Evolutionary conservation across 1,140 invertebrate genomes (phyloP).

Genomic region (Dendrolimus kikuchii): DNA sequence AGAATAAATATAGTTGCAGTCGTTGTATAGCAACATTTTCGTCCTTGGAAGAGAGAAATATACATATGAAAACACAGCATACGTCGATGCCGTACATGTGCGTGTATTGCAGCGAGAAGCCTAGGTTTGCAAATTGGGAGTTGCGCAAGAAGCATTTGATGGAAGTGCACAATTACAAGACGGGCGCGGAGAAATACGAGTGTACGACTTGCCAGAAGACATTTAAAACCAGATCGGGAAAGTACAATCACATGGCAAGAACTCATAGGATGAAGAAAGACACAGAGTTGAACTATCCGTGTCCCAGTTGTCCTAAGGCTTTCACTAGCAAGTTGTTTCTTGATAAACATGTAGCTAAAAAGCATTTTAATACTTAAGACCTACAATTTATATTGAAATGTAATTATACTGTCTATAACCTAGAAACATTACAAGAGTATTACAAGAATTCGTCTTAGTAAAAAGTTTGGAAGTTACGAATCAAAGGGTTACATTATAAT

Average conservation of each 20-base stretch:
- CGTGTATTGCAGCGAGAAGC: constrained; percentile 54
- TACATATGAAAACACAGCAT: constrained; percentile 60
- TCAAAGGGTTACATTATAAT: too few relatives aligned
- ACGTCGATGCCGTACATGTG: constrained; percentile 55
- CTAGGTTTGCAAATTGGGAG: constrained; percentile 59
- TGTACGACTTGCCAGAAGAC: constrained; percentile 53
- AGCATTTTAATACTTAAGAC: constrained; percentile 45
- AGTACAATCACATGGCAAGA: constrained; percentile 59
- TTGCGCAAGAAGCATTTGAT: constrained; percentile 49
- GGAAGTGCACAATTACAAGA: constrained; percentile 56
- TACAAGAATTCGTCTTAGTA: too few relatives aligned
- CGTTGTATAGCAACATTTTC: constrained; percentile 55
- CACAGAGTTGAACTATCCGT: constrained; percentile 46
- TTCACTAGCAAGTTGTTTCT: constrained; percentile 58
- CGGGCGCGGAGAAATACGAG: constrained; percentile 51
- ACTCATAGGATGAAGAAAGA: constrained; percentile 54
- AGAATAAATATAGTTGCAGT: constrained; percentile 58
- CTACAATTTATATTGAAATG: not conserved
- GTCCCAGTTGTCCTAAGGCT: constrained; percentile 48
- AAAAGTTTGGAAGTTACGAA: too few relatives aligned
- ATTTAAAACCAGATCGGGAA: constrained; percentile 59
- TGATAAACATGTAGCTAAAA: constrained; percentile 59
- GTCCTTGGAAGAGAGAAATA: constrained; percentile 46
- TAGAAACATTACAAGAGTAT: too few relatives aligned
- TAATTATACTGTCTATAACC: too few relatives aligned